These are phyloP conservation scores for Mamestra configurata DNA, from an alignment of 1,140 invertebrate genomes.

Conservation along the genomic window DNA sequence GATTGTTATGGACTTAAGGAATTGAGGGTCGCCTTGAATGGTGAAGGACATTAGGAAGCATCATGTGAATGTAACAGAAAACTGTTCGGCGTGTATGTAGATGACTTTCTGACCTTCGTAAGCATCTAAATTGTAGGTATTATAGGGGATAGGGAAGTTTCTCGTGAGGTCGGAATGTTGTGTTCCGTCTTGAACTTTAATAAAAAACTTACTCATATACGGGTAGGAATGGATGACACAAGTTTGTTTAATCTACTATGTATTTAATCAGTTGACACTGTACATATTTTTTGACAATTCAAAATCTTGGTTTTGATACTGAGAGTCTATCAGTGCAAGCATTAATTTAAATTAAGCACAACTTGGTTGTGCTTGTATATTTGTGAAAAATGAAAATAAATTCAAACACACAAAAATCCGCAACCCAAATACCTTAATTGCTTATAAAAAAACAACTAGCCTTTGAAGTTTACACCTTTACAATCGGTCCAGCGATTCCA, in stretches of 20 bases:
- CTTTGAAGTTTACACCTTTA: conserved; percentile 51
- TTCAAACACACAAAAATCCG: not conserved
- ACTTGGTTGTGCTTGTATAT: too few relatives aligned
- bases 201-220: not conserved
- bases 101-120: conserved; percentile 30
- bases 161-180: conserved; percentile 6
- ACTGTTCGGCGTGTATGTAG: conserved; percentile 23
- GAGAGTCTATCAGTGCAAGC: too few relatives aligned
- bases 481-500: conserved; percentile 42
- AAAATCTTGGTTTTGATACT: too few relatives aligned
- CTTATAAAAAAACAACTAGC: conserved; percentile 25
- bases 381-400: too few relatives aligned
- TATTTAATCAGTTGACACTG: not conserved
- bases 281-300: too few relatives aligned
- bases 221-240: not conserved
- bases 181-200: not conserved
- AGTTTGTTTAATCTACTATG: too few relatives aligned
- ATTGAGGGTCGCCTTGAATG: conserved; percentile 34
- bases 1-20: conserved; percentile 49
- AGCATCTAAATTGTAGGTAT: conserved; percentile 31
- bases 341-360: too few relatives aligned
- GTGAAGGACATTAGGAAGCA: conserved; percentile 37
- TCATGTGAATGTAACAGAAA: conserved; percentile 47
- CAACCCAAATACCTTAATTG: not conserved
- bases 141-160: conserved; percentile 10